phyloP scores from a whole-genome alignment of 2,888 invertebrate genomes.

The Pandemis corylana region DNA sequence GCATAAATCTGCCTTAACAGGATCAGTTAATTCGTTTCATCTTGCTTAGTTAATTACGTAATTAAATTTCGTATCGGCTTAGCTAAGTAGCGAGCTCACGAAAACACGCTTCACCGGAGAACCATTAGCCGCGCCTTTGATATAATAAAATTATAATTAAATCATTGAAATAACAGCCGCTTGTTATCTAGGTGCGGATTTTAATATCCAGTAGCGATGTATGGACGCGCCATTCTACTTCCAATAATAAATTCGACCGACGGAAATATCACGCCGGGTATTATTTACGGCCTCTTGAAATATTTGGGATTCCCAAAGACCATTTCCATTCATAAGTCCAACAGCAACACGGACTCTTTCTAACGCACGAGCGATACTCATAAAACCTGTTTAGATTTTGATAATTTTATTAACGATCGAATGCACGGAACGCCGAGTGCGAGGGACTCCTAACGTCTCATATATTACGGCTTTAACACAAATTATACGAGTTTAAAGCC shows the following conservation, averaged over 20 bases:
- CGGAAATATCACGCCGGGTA: conserved; percentile 84
- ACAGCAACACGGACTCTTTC: conserved; percentile 69
- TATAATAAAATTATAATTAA: conserved; percentile 54
- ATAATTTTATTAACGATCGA: conserved; percentile 85
- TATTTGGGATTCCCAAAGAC: conserved; percentile 83
- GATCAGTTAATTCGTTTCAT: conserved; percentile 32
- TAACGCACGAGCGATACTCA: conserved; percentile 76
- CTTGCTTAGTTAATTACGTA: conserved; percentile 35
- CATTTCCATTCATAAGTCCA: conserved; percentile 83
- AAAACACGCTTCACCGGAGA: conserved; percentile 37
- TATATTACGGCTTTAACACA: conserved; percentile 85
- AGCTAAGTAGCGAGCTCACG: conserved; percentile 34
- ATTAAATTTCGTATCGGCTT: conserved; percentile 28
- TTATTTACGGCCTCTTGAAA: conserved; percentile 82
- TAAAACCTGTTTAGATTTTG: conserved; percentile 84
- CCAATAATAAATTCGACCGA: conserved; percentile 75
- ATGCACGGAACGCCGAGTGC: conserved; percentile 75
- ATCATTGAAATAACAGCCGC: conserved; percentile 58
- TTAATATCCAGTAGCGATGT: conserved; percentile 77
- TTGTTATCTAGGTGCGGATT: conserved; percentile 64
- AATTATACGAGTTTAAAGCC: conserved; percentile 83
- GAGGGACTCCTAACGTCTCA: conserved; percentile 78
- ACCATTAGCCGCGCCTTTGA: conserved; percentile 45
- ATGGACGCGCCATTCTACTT: conserved; percentile 69
- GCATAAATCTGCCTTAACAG: conserved; percentile 1